Evolutionary conservation across 2,888 invertebrate species (phyloP), one percentile per base, ranked within the genome.

Genomic region (Rotaria macrura): DNA sequence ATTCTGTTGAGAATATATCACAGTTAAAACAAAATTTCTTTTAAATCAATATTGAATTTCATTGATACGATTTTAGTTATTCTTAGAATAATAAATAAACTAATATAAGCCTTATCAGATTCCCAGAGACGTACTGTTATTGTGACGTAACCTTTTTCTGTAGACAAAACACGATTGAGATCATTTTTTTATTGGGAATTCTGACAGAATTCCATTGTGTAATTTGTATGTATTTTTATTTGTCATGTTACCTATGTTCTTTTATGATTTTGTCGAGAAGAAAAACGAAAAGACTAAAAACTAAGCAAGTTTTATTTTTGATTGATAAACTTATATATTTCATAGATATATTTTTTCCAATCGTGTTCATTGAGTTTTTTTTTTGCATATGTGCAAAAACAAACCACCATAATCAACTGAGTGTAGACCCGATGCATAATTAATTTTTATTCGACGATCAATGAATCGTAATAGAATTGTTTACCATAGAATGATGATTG

Each of bases 301-400:
- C n/a, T n/a, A n/a, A n/a, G n/a, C n/a, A 43, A 43, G 43, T 43
- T 43, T 10, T 7, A 7, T 43, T 43, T 43, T 7, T 10, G 10
- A 43, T 7, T 43, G 43, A 43, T 43, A 7, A 43, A 43, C 43
- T 43, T 43, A 43, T 43, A 7, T 43, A 43, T 43, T 43, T 43
- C 43, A 43, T 43, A 7, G 43, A 10, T 10, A 43, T 10, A 7
- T n/a, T n/a, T n/a, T n/a, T 49, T 1, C 49, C 14, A 14, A 49
- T 17, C 14, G 12, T 49, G 49, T 49, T 49, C 49, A 49, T 49
- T 49, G 49, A 14, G 14, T 49, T 49, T 49, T 17, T 49, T 49
- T 1, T 47, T 89, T 83, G 88, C 88, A 87, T 90, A 90, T n/a
- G 89, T 95, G 89, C 96, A 96, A 87, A 84, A n/a, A n/a, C n/a